These are phyloP conservation scores for Fragum sueziense DNA, from an alignment of 2,888 invertebrate genomes.

Conservation along the genomic window DNA sequence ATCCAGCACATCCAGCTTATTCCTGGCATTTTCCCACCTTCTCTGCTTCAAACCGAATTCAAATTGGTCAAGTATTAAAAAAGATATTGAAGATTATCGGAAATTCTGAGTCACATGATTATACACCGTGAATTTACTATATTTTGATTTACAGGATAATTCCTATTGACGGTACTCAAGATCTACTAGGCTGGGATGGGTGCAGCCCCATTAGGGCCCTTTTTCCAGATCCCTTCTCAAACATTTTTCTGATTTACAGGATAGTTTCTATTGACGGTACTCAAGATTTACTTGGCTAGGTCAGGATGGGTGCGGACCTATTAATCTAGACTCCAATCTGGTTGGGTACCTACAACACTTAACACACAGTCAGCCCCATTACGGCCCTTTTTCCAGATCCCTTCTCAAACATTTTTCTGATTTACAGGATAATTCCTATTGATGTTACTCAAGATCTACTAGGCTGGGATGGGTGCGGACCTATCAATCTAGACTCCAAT, in stretches of 20 bases:
- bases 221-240: too few species aligned
- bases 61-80: too few species aligned
- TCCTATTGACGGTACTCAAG: conserved; percentile 57
- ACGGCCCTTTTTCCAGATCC: too few species aligned
- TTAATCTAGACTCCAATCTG: conserved; percentile 55
- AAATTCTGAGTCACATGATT: too few species aligned
- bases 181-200: conserved; percentile 63
- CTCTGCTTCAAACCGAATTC: too few species aligned
- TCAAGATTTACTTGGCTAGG: conserved; percentile 59
- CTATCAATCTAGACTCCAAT: conserved; percentile 50
- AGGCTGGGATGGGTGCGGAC: conserved; percentile 55
- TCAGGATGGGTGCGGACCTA: conserved; percentile 44
- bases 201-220: conserved; percentile 45
- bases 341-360: conserved; percentile 38
- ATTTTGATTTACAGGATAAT: conserved; percentile 61
- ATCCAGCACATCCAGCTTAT: too few species aligned
- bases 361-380: conserved; percentile 45
- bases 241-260: too few species aligned
- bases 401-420: too few species aligned
- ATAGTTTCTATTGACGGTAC: conserved; percentile 59
- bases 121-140: too few species aligned
- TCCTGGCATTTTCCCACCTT: too few species aligned
- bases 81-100: too few species aligned
- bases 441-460: conserved; percentile 60
- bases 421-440: conserved; percentile 58